Conservation (phyloP, 2,113 vertebrate species). For the Sinosuthora webbiana region DNA sequence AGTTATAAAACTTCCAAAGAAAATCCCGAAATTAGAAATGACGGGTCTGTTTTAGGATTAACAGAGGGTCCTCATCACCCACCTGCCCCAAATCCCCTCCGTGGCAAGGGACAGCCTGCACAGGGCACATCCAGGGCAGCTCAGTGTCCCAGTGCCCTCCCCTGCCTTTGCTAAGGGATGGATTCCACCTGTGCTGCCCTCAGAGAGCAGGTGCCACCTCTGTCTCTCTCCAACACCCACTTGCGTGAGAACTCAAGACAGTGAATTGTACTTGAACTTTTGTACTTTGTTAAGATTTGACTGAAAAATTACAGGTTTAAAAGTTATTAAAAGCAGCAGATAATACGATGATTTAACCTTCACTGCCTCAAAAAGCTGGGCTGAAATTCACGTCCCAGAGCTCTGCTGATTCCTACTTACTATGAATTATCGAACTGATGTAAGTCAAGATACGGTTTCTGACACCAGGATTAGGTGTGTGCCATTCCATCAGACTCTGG, state of each 20-base stretch:
- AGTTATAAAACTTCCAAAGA: background rate
- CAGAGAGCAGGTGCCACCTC: background rate
- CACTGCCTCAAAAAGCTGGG: background rate
- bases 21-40: background rate
- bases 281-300: background rate
- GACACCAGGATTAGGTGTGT: background rate
- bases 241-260: background rate
- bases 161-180: background rate
- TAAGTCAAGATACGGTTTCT: background rate
- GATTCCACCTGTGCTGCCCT: background rate
- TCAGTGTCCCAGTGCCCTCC: background rate
- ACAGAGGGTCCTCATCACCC: background rate
- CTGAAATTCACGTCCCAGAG: background rate
- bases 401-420: background rate
- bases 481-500: background rate
- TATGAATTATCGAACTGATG: background rate
- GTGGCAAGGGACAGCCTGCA: background rate
- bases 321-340: constrained; percentile 1
- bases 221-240: background rate
- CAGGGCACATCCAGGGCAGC: background rate
- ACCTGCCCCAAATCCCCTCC: background rate
- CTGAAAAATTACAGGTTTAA: background rate
- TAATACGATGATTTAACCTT: background rate
- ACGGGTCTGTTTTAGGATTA: background rate
- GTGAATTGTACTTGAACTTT: constrained; percentile 1